phyloP scores from a whole-genome alignment of 30 jellyfish, hydroid and myxozoan genomes.

The Hydractinia echinata region DNA sequence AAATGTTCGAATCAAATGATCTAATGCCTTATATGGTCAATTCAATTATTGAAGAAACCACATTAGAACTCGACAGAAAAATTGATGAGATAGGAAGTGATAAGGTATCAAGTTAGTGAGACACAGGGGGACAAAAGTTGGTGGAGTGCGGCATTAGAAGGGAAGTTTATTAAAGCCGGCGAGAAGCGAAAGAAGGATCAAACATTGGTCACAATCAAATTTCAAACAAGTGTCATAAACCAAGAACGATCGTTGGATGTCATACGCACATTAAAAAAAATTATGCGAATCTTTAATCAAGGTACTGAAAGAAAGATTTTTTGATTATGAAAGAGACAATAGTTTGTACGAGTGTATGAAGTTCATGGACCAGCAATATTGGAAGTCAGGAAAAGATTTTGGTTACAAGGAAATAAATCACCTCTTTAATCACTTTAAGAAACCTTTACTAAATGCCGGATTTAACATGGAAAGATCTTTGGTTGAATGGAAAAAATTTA shows the following conservation, averaged over 20 bases:
- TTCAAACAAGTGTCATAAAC: constrained; percentile 3
- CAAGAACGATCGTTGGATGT: neutral
- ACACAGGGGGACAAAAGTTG: too few species aligned
- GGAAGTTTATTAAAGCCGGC: constrained; percentile 32
- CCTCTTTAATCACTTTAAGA: constrained; percentile 23
- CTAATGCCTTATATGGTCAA: too few species aligned
- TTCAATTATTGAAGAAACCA: too few species aligned
- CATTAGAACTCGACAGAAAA: too few species aligned
- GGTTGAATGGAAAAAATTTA: constrained; percentile 40
- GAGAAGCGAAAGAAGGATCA: constrained; percentile 37
- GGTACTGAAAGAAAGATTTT: constrained; percentile 14
- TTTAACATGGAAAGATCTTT: constrained; percentile 24
- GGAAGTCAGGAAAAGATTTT: constrained; percentile 24
- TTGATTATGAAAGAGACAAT: constrained; percentile 20
- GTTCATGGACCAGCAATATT: constrained; percentile 30
- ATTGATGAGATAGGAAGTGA: too few species aligned
- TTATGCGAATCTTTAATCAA: constrained; percentile 12
- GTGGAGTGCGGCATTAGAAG: too few species aligned
- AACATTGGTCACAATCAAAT: constrained; percentile 15
- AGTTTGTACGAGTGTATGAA: constrained; percentile 12
- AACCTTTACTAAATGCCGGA: constrained; percentile 26
- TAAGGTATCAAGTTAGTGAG: too few species aligned
- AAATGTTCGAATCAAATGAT: too few species aligned
- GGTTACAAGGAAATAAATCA: constrained; percentile 14
- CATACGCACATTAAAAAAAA: neutral